Evolutionary conservation across 2,797 vertebrate species (phyloP).

Genomic region (Carapus acus): DNA sequence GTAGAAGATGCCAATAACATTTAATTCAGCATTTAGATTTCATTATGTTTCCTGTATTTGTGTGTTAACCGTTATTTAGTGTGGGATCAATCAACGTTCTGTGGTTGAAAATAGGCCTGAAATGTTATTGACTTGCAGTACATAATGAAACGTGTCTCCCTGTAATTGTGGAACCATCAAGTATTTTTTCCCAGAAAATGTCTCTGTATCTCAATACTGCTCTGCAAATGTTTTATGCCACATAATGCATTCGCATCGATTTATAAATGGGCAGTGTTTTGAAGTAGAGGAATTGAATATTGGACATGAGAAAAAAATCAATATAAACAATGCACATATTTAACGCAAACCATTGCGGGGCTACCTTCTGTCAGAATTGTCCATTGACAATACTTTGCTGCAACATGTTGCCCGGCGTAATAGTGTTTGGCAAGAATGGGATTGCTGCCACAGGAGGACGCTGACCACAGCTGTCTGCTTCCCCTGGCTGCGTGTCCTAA

Average conservation of each 20-base stretch:
- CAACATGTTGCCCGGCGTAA: slow-evolving; percentile 31
- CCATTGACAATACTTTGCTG: slow-evolving; percentile 4
- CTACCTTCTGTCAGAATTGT: slow-evolving; percentile 15
- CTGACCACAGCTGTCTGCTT: slow-evolving; percentile 47
- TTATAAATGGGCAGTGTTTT: neutral
- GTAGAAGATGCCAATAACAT: no score
- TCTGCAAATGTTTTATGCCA: neutral
- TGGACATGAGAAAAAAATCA: neutral
- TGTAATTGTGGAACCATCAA: no score
- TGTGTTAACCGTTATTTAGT: no score
- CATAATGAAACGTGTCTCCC: no score
- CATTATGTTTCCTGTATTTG: no score
- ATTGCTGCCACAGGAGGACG: slow-evolving; percentile 48
- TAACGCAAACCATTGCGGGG: slow-evolving; percentile 1
- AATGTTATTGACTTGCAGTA: no score
- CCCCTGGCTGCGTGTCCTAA: slow-evolving; percentile 43
- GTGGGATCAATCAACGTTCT: no score
- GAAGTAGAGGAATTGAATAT: neutral
- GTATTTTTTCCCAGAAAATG: no score
- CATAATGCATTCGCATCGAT: neutral
- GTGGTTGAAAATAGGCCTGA: no score
- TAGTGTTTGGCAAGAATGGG: slow-evolving; percentile 50
- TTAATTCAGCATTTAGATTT: no score
- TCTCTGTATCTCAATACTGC: no score
- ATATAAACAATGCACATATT: neutral